Evolutionary conservation across 1,140 invertebrate genomes (phyloP), one percentile per base, ranked within the genome.

Genomic region (Ruditapes philippinarum): DNA sequence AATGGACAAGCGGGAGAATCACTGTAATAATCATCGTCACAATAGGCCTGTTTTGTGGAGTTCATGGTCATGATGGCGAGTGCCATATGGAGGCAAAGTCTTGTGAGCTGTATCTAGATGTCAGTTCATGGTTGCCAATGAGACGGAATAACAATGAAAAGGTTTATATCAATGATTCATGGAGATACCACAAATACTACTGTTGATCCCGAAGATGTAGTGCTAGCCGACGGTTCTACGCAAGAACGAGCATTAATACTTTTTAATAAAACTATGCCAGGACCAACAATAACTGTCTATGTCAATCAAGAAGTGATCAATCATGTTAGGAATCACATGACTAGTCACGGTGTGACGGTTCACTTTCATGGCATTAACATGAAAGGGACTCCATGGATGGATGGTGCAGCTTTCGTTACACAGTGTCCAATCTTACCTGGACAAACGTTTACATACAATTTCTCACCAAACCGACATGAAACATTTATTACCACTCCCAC

Each of bases 351-450:
- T 94, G 97, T 97, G 0, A 97, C 97, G 0, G 97, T 99, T 85
- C 98, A 99, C 95, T 99, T 98, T 98, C 97, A 98, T 80, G 98
- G 98, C 28, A 96, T 98, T 68, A 97, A 97, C 95, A 98, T 98
- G 96, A 96, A 97, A 51, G 97, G 97, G 62, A 97, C 97, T 7
- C 98, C 98, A 92, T 98, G 98, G 95, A 98, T 98, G 95, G 98
- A 99, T 94, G 98, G 98, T 49, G 98, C 98, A 40, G 98, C 98
- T 9, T 98, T 97, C 88, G 97, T 99, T 14, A 98, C 98, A 98
- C 98, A 99, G 95, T 98, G 98, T 95, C 98, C 98, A 5, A 98
- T 99, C 92, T 96, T 97, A 86, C 97, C 98, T 94, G 97, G 97
- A 92, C 97, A 98, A 92, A 97, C 97, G 0, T 98, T 98, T 96